Base-by-base conservation (phyloP, 2,888 invertebrate genomes). In the Tiliacea citrago region DNA sequence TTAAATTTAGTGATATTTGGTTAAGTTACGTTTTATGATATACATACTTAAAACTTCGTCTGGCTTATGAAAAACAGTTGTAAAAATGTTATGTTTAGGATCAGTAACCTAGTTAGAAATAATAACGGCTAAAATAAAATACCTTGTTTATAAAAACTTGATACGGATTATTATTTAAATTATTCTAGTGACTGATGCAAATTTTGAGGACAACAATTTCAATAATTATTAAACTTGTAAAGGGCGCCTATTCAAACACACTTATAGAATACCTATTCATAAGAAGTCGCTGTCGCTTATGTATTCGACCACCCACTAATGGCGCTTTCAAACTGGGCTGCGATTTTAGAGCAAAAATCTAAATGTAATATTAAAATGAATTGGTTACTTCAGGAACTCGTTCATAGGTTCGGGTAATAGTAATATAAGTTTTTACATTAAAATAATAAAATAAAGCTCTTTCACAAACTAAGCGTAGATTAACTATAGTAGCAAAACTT, bases 351-450 rank as follows among this genome's bases (percentile, higher is more conserved):
- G 86, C 83, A 90, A 90, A 90, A 91, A 90, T 85, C 87, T 88
- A 91, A 92, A 92, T 91, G 92, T 90, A 92, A 90, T 91, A 92
- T 92, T 93, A 91, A 92, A 92, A 92, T 89, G 88, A 92, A 93
- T 91, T 90, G 91, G 91, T 90, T 90, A 90, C 88, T 91, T 90
- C 86, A 86, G 88, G 84, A 91, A 90, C 87, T 89, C 87, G 83
- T 88, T 90, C 90, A 88, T 89, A 79, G 86, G 83, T 82, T 78
- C 68, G 77, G 62, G 78, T 77, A 74, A 74, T 75, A 77, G 76
- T 82, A 70, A 81, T 78, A 58, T 76, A 83, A 89, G 77, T 83
- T 89, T 88, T 69, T 68, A 75, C 70, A 63, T 72, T 80, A 74
- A 83, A 88, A 65, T 83, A 63, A 53, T 81, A 68, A 83, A 88